Base-by-base conservation (phyloP, 2,888 invertebrate genomes). In the Rosalia funebris region DNA sequence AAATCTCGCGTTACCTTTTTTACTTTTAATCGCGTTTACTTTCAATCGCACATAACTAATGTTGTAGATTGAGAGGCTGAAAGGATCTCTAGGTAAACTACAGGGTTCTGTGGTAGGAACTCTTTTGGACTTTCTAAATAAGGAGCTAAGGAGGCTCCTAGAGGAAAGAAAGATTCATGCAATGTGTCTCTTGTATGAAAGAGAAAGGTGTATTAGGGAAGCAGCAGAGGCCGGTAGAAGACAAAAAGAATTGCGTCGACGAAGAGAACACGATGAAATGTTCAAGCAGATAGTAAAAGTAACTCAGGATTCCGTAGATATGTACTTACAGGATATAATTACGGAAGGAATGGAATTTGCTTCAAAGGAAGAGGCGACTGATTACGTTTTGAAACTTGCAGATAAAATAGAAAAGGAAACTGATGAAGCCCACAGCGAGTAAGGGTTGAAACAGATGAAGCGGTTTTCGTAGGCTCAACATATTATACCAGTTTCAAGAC, bases 81-180 rank as follows among this genome's bases (percentile, higher is more conserved):
- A 86, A 36, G 88, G 89, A 37, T 80, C 90, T 5, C 82, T 92
- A 15, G 86, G 87, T 59, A 86, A 88, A 59, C 81, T 93, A 2
- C 91, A 93, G 73, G 92, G 92, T 0, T 85, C 85, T 1, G 87
- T 90, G 0, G 85, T 93, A 7, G 88, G 91, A 0, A 88, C 89
- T 5, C 85, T 91, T 19, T 82, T 94, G 62, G 90, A 89, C 71
- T 90, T 88, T 78, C 81, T 95, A 11, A 88, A 89, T 77, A 91
- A 94, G 77, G 95, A 95, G 80, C 82, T 94, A 65, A 79, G 87
- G 9, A 84, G 93, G 9, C 81, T 95, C 1, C 85, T 90, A 63
- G 91, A 92, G 69, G 93, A 95, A 77, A 84, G 93, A 3, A 85
- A 88, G 58, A 88, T 91, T 10, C 93, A 95, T 71, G 92, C 93